These are phyloP conservation scores for Myiopsitta monachus DNA, from an alignment of 2,113 vertebrate genomes.

Conservation along the genomic window DNA sequence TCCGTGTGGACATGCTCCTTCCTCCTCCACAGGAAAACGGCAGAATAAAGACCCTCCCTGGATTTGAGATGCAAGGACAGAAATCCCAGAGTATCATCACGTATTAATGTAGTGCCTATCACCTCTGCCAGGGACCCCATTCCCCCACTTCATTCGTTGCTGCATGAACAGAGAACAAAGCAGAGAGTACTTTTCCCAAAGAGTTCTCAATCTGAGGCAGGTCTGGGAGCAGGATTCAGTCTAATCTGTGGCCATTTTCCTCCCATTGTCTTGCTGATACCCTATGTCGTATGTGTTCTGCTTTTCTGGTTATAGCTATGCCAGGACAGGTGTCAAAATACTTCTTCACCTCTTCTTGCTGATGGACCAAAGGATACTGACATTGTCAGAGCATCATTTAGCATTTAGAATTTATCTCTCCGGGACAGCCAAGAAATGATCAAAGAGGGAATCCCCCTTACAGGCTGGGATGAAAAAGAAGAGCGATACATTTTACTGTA, in stretches of 20 bases:
- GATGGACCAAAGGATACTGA: background rate
- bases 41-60: background rate
- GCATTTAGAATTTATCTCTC: background rate
- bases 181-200: background rate
- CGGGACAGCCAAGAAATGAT: background rate
- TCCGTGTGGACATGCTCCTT: background rate
- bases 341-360: background rate
- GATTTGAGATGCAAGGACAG: background rate
- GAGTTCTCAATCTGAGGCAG: background rate
- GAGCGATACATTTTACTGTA: background rate
- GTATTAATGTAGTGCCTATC: background rate
- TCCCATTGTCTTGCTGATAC: background rate
- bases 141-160: background rate
- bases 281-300: background rate
- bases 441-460: background rate
- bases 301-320: background rate
- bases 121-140: background rate
- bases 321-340: background rate
- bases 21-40: background rate
- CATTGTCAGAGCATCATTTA: background rate
- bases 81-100: background rate
- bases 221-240: background rate
- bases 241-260: conserved; percentile 26
- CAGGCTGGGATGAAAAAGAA: background rate
- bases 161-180: background rate